Conservation (phyloP, 1,140 invertebrate species). For the Cheumatopsyche charites region DNA sequence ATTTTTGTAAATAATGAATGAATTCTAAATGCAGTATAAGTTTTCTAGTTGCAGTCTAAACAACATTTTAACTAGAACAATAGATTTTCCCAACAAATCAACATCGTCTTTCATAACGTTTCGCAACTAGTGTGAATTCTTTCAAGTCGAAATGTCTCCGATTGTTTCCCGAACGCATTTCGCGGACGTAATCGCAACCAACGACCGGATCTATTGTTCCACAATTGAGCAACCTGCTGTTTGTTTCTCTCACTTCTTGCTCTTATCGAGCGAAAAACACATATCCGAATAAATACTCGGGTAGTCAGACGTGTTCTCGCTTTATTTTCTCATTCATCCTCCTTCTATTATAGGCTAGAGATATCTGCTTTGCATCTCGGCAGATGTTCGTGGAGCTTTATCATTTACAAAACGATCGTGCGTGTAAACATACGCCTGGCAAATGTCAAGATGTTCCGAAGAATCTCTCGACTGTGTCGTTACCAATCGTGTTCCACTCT, state of each 20-base stretch:
- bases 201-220: no score
- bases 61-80: background rate
- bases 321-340: slow-evolving; percentile 6
- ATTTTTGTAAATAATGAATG: no score
- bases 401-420: slow-evolving; percentile 28
- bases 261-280: no score
- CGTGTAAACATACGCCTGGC: slow-evolving; percentile 24
- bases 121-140: background rate
- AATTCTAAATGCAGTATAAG: background rate
- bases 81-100: background rate
- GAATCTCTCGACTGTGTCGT: slow-evolving; percentile 2
- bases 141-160: background rate
- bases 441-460: slow-evolving; percentile 16
- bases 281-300: no score
- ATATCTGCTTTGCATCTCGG: slow-evolving; percentile 15
- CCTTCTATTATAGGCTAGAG: background rate
- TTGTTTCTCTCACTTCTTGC: no score
- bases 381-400: slow-evolving; percentile 25
- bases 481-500: background rate
- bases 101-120: slow-evolving; percentile 10
- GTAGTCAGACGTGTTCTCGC: no score
- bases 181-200: background rate
- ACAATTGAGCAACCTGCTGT: no score
- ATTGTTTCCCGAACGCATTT: background rate
- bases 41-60: background rate